Evolutionary conservation across 2,113 vertebrate genomes (phyloP).

Genomic region (Mormyrus lacerda): DNA sequence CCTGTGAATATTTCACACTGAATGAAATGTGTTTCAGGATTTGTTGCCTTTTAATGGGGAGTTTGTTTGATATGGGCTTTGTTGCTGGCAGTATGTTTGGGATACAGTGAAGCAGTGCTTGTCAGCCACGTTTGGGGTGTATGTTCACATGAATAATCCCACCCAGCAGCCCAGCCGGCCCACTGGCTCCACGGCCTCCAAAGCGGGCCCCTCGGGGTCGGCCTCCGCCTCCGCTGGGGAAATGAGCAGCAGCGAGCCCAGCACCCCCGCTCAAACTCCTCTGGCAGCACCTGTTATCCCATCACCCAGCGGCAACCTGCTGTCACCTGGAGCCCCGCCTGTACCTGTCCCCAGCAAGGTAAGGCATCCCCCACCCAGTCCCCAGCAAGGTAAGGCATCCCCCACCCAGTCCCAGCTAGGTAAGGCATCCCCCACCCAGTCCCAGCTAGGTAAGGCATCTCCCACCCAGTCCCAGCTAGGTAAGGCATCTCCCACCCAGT

Average conservation of each 20-base stretch:
- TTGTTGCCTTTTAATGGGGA: not conserved
- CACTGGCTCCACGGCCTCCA: slow-evolving; percentile 1
- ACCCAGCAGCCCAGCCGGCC: not conserved
- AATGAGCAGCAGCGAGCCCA: slow-evolving; percentile 63
- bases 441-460: not conserved
- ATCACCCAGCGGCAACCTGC: slow-evolving; percentile 55
- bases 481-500: too few species aligned
- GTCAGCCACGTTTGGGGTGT: not conserved
- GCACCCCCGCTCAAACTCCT: slow-evolving; percentile 72
- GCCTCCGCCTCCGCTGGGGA: slow-evolving; percentile 4
- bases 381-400: not conserved
- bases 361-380: not conserved
- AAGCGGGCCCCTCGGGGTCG: not conserved
- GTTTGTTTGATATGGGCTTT: not conserved
- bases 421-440: not conserved
- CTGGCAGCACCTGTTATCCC: slow-evolving; percentile 76
- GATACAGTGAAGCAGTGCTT: not conserved
- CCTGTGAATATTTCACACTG: not conserved
- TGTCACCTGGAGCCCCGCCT: slow-evolving; percentile 50
- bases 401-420: not conserved
- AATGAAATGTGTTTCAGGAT: not conserved
- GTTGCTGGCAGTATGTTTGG: not conserved
- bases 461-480: slow-evolving; percentile 63
- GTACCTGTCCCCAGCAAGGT: slow-evolving; percentile 72
- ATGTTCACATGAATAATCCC: not conserved